phyloP scores from a whole-genome alignment of 2,888 invertebrate genomes.

The Desoria tigrina region DNA sequence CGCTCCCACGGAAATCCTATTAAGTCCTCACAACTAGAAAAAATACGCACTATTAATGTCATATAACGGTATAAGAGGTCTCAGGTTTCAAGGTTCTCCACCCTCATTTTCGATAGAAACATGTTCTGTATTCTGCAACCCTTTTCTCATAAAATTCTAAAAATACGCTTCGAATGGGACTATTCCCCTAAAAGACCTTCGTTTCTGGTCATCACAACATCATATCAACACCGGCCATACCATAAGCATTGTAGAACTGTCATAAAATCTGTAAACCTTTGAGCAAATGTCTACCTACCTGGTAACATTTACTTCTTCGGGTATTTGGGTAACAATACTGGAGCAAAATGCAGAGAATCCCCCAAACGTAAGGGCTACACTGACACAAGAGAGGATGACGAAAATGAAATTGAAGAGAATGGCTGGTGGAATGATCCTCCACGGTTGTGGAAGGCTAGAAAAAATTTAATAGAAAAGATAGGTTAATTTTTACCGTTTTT shows the following conservation, averaged over 20 bases:
- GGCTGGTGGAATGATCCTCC: conserved; percentile 53
- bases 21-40: conserved; percentile 49
- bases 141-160: too few relatives aligned
- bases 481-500: too few relatives aligned
- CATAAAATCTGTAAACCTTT: too few relatives aligned
- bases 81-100: too few relatives aligned
- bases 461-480: conserved; percentile 8
- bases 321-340: conserved; percentile 44
- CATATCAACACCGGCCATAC: too few relatives aligned
- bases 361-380: conserved; percentile 47
- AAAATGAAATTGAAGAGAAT: conserved; percentile 51
- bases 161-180: too few relatives aligned
- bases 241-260: too few relatives aligned
- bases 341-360: conserved; percentile 50
- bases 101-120: too few relatives aligned
- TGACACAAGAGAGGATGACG: conserved; percentile 46
- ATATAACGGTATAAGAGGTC: background rate
- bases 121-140: too few relatives aligned
- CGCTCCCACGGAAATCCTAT: conserved; percentile 45
- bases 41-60: too few relatives aligned
- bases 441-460: conserved; percentile 50
- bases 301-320: conserved; percentile 25
- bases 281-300: conserved; percentile 22
- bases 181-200: too few relatives aligned
- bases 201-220: too few relatives aligned